Percentiles rank a stretch among this genome's conserved stretches.
phyloP scores from a whole-genome alignment of 2,888 invertebrate genomes.

The Tenthredo mesomela region DNA sequence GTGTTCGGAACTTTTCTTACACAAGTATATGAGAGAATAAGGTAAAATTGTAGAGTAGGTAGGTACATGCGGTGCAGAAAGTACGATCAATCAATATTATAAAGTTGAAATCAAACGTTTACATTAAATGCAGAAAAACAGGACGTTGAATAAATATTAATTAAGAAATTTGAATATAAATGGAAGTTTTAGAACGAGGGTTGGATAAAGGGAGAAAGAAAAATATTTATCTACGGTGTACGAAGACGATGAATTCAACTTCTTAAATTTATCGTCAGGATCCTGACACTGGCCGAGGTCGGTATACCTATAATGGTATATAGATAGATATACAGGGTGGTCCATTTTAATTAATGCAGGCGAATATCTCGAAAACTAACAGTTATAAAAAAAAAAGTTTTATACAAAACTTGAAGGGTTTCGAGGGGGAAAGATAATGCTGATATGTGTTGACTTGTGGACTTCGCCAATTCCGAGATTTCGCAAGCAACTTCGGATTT shows the following conservation, averaged over 20 bases:
- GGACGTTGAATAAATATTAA: slow-evolving; percentile 45
- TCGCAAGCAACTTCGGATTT: too few relatives aligned
- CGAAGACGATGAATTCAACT: slow-evolving; percentile 40
- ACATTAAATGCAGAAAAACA: background rate
- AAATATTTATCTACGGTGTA: slow-evolving; percentile 43
- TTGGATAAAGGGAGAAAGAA: background rate
- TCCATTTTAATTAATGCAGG: too few relatives aligned
- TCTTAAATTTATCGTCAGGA: slow-evolving; percentile 35
- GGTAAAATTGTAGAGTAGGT: background rate
- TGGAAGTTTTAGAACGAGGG: background rate
- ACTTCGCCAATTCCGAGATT: too few relatives aligned
- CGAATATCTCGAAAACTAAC: too few relatives aligned
- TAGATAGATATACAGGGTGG: background rate
- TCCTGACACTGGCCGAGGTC: background rate
- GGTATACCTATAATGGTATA: background rate
- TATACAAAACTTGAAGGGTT: too few relatives aligned
- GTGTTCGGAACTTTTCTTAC: background rate
- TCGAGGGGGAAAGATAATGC: too few relatives aligned
- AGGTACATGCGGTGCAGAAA: background rate
- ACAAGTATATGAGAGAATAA: background rate
- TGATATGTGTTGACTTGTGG: too few relatives aligned
- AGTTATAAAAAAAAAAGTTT: too few relatives aligned
- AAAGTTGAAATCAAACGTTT: slow-evolving; percentile 38
- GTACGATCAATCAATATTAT: background rate
- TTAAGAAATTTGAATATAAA: slow-evolving; percentile 48